These are phyloP conservation scores for Rostratula benghalensis DNA, from an alignment of 2,113 vertebrate genomes.

Conservation along the genomic window DNA sequence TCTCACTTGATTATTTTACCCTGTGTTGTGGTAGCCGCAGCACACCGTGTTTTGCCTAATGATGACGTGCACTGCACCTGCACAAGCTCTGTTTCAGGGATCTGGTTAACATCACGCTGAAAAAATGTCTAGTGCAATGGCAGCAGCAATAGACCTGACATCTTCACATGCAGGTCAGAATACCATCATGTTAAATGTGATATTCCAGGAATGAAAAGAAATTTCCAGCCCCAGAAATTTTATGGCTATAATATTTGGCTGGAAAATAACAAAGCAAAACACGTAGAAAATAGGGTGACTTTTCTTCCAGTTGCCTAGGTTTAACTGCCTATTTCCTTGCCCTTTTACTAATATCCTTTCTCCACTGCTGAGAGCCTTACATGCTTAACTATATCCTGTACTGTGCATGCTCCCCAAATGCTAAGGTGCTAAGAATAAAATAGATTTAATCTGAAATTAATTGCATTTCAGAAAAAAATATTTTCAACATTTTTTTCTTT, in stretches of 20 bases:
- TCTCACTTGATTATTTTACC: not conserved
- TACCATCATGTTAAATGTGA: accelerated
- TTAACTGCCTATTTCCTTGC: not conserved
- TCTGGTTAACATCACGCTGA: not conserved
- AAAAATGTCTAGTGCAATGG: not conserved
- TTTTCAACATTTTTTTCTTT: not conserved
- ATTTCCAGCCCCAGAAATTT: not conserved
- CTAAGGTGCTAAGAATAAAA: not conserved
- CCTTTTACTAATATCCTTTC: not conserved
- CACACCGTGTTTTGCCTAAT: not conserved
- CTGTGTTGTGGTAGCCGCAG: not conserved
- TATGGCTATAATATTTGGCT: not conserved
- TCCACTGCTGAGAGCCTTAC: not conserved
- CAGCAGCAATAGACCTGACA: not conserved
- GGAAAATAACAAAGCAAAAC: not conserved
- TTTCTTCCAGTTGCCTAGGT: not conserved
- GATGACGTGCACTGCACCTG: not conserved
- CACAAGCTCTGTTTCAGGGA: not conserved
- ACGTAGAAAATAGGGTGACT: not conserved
- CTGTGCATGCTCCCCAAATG: not conserved
- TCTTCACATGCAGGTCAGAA: not conserved
- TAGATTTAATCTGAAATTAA: slow-evolving; percentile 47
- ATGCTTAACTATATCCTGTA: not conserved
- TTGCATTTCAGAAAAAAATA: slow-evolving; percentile 31
- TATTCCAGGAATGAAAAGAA: not conserved